Percentiles rank a stretch among this genome's conserved stretches.
phyloP scores from a whole-genome alignment of 2,113 vertebrate species.

The Siniperca chuatsi region DNA sequence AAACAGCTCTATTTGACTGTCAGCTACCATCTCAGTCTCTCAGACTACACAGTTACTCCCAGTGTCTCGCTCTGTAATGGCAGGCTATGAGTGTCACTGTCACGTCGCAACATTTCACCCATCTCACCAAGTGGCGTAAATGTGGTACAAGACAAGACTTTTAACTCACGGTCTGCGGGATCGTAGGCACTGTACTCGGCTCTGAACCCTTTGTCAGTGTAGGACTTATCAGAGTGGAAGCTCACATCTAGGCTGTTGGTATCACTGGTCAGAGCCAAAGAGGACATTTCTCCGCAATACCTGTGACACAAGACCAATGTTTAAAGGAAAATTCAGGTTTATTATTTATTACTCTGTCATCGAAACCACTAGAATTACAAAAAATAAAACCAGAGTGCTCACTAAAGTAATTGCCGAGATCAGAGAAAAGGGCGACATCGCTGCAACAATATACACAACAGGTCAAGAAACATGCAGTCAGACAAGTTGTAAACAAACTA shows the following conservation, averaged over 20 bases:
- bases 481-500: not conserved
- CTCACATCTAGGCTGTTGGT: slow-evolving; percentile 65
- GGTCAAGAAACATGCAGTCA: not conserved
- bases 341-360: not conserved
- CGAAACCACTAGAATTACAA: too few relatives aligned
- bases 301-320: slow-evolving; percentile 55
- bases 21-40: slow-evolving; percentile 31
- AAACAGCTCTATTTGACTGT: slow-evolving; percentile 60
- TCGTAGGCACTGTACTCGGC: slow-evolving; percentile 78
- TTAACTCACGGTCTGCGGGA: slow-evolving; percentile 82
- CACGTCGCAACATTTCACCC: slow-evolving; percentile 26
- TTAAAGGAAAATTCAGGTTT: not conserved
- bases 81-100: slow-evolving; percentile 37
- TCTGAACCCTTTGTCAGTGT: slow-evolving; percentile 85
- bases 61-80: slow-evolving; percentile 25
- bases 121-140: slow-evolving; percentile 9
- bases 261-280: slow-evolving; percentile 70
- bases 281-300: slow-evolving; percentile 82
- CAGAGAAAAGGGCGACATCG: not conserved
- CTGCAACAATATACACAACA: not conserved
- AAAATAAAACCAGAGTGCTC: not conserved
- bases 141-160: not conserved
- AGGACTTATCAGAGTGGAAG: slow-evolving; percentile 85
- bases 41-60: slow-evolving; percentile 24
- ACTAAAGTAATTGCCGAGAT: not conserved